phyloP scores from a whole-genome alignment of 2,797 vertebrate genomes.

The Momotus momota region DNA sequence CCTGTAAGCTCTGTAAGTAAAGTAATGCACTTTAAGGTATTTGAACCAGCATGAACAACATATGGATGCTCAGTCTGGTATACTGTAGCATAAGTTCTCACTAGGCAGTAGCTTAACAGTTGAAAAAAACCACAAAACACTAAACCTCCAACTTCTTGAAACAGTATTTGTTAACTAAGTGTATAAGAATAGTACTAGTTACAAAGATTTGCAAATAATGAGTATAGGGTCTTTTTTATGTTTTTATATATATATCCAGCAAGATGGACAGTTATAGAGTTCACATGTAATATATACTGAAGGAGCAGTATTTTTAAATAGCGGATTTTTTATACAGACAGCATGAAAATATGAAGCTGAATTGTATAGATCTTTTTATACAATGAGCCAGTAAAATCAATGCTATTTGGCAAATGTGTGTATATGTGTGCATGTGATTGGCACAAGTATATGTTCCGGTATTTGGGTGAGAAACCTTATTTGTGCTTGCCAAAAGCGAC shows the following conservation, averaged over 20 bases:
- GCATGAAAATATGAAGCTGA: not conserved
- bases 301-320: not conserved
- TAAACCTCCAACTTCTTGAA: not conserved
- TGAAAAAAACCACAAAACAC: not conserved
- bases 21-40: not conserved
- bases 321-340: not conserved
- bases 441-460: not conserved
- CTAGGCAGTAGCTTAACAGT: not conserved
- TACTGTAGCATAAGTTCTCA: not conserved
- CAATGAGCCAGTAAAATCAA: not conserved
- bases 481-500: slow-evolving; percentile 33
- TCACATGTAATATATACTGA: not conserved
- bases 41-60: not conserved
- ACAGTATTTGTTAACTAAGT: not conserved
- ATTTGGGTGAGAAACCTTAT: slow-evolving; percentile 28
- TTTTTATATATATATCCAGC: not conserved
- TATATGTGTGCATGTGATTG: not conserved
- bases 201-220: not conserved
- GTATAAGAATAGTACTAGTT: not conserved
- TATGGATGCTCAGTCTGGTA: not conserved
- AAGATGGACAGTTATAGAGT: not conserved
- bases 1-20: not conserved
- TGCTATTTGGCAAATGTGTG: not conserved
- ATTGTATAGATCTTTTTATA: not conserved
- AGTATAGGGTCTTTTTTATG: not conserved